phyloP scores from a whole-genome alignment of 2,888 invertebrate species.

The Cerastis rubricosa region DNA sequence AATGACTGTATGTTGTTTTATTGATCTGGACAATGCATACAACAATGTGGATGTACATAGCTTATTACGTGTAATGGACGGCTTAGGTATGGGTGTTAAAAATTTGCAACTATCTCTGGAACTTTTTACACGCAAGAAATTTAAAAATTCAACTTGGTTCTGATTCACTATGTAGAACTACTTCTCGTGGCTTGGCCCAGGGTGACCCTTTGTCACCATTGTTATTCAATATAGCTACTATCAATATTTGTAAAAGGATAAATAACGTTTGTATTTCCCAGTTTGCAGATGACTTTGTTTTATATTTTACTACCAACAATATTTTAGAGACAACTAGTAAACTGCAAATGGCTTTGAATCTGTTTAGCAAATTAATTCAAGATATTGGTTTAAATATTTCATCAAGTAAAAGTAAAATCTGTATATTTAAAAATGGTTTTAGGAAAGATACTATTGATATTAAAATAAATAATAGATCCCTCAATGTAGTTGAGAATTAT shows the following conservation, averaged over 20 bases:
- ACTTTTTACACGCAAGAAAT: neutral
- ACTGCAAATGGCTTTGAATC: no score
- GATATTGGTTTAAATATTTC: neutral
- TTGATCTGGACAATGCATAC: no score
- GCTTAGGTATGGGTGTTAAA: neutral
- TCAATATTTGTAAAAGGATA: neutral
- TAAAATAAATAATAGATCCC: neutral
- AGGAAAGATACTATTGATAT: neutral
- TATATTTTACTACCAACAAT: no score
- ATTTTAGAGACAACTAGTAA: no score
- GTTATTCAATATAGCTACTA: neutral
- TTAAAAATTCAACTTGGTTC: neutral
- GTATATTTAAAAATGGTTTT: neutral
- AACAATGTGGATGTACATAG: no score
- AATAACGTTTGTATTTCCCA: neutral
- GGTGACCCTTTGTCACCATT: neutral
- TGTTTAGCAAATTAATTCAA: neutral
- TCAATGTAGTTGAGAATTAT: no score
- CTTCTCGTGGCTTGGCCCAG: neutral
- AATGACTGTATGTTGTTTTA: no score
- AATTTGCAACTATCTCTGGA: neutral
- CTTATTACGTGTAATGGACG: neutral
- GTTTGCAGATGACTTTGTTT: constrained; percentile 1
- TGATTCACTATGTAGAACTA: constrained; percentile 2
- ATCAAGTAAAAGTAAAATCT: neutral